phyloP scores from a whole-genome alignment of 1,140 invertebrate genomes.

The Pinna nobilis region DNA sequence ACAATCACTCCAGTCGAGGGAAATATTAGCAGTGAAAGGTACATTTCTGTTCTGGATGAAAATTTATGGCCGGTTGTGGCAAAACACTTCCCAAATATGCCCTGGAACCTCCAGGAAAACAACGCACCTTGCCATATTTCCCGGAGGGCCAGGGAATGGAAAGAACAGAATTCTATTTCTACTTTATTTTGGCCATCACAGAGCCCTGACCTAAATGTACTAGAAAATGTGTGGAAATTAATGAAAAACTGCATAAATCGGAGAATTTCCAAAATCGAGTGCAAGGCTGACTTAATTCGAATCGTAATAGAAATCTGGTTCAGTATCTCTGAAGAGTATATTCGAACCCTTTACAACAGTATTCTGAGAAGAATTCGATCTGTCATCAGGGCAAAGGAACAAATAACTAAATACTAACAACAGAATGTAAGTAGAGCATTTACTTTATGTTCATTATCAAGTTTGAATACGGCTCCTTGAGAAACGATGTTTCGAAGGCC shows the following conservation, averaged over 20 bases:
- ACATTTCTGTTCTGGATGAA: slow-evolving; percentile 17
- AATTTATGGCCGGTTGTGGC: slow-evolving; percentile 12
- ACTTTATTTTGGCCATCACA: slow-evolving; percentile 13
- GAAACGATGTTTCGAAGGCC: neutral
- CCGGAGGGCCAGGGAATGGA: neutral
- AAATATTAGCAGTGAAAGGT: slow-evolving; percentile 6
- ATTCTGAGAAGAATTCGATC: neutral
- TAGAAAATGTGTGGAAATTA: slow-evolving; percentile 23
- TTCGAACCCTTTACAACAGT: neutral
- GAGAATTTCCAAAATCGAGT: neutral
- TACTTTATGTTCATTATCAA: neutral
- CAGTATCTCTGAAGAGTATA: neutral
- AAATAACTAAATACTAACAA: neutral
- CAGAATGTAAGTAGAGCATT: neutral
- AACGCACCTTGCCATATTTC: slow-evolving; percentile 21
- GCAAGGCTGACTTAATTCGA: neutral
- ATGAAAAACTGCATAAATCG: neutral
- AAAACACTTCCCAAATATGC: slow-evolving; percentile 2
- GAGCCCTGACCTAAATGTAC: slow-evolving; percentile 19
- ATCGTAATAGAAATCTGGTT: slow-evolving; percentile 3
- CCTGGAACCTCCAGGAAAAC: slow-evolving; percentile 24
- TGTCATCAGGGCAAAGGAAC: slow-evolving; percentile 1
- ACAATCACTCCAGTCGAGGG: slow-evolving; percentile 12
- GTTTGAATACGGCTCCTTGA: neutral
- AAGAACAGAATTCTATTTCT: neutral